Evolutionary conservation across 2,888 invertebrate species (phyloP).

Genomic region (Xestobium rufovillosum): DNA sequence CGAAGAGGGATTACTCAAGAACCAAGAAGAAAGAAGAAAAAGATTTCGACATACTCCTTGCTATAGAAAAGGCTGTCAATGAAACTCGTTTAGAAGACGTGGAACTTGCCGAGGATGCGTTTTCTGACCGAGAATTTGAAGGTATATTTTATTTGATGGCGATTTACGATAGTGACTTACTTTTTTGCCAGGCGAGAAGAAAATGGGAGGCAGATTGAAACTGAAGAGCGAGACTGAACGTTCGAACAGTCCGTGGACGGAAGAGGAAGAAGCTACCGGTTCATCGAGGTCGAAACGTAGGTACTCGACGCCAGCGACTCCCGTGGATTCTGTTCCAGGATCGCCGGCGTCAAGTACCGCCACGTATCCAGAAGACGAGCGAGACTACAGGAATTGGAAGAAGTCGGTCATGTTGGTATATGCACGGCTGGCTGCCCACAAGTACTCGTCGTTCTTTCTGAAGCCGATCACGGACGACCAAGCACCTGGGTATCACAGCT

Average conservation of each 20-base stretch:
- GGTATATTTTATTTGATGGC: slow-evolving; percentile 28
- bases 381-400: slow-evolving; percentile 77
- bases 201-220: slow-evolving; percentile 32
- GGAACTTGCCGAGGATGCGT: slow-evolving; percentile 29
- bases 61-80: slow-evolving; percentile 35
- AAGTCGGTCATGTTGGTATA: slow-evolving; percentile 82
- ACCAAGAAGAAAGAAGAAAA: slow-evolving; percentile 44
- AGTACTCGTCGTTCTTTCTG: slow-evolving; percentile 76
- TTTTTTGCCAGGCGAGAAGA: neutral
- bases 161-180: slow-evolving; percentile 5
- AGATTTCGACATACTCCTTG: slow-evolving; percentile 41
- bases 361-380: slow-evolving; percentile 57
- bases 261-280: slow-evolving; percentile 42
- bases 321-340: slow-evolving; percentile 57
- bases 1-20: slow-evolving; percentile 55
- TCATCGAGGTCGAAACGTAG: slow-evolving; percentile 31
- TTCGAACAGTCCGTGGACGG: slow-evolving; percentile 51
- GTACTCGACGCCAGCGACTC: slow-evolving; percentile 46
- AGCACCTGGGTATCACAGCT: slow-evolving; percentile 74
- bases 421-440: slow-evolving; percentile 70
- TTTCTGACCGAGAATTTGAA: slow-evolving; percentile 30
- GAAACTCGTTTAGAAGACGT: slow-evolving; percentile 35
- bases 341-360: slow-evolving; percentile 48
- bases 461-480: slow-evolving; percentile 84
- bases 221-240: slow-evolving; percentile 44